These are phyloP conservation scores for Sterrhoptilus dennistouni DNA, from an alignment of 2,113 vertebrate genomes.

Conservation along the genomic window DNA sequence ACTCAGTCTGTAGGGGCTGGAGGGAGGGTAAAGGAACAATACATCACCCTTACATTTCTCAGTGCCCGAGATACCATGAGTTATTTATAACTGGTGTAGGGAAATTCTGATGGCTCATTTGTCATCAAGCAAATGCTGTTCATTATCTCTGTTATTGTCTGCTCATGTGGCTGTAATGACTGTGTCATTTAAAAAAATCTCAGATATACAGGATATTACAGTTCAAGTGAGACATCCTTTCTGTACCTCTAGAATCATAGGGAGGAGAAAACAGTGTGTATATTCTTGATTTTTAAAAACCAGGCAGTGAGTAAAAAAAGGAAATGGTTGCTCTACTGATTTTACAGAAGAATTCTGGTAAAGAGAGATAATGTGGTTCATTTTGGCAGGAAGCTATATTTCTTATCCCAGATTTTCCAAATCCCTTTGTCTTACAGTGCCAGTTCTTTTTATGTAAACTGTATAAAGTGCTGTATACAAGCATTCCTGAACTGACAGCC, in stretches of 20 bases:
- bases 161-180: neutral
- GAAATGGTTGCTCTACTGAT: neutral
- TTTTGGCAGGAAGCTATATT: neutral
- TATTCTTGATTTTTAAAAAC: neutral
- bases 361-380: neutral
- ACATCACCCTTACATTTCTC: neutral
- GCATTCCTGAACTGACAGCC: neutral
- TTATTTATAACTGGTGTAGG: neutral
- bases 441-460: neutral
- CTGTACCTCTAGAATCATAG: neutral
- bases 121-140: neutral
- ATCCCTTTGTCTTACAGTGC: neutral
- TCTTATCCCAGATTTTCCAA: constrained; percentile 6
- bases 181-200: neutral
- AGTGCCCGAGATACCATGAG: neutral
- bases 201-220: neutral
- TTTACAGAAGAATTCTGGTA: neutral
- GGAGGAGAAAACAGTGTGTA: neutral
- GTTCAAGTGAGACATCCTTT: neutral
- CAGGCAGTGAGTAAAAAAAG: neutral
- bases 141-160: neutral
- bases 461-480: neutral
- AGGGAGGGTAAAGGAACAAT: neutral
- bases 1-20: neutral
- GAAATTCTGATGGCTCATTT: neutral